Percentiles rank a stretch among this genome's conserved stretches.
Conservation (phyloP, 2,888 invertebrate species). For the Tipula helvola region DNA sequence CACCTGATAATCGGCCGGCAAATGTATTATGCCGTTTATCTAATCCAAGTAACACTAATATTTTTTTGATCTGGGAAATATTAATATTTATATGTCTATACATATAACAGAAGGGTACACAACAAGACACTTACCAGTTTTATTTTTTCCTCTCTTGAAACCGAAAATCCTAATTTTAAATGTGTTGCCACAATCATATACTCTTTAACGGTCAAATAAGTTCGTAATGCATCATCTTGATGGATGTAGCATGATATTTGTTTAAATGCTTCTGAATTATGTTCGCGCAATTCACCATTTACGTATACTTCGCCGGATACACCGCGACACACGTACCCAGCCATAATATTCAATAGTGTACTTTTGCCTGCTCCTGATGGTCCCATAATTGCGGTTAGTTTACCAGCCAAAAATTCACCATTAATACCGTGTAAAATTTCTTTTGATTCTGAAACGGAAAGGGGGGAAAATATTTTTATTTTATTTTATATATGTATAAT, state of each 20-base stretch:
- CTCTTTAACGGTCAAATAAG: slow-evolving; percentile 65
- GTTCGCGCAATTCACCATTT: slow-evolving; percentile 47
- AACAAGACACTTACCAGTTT: slow-evolving; percentile 45
- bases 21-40: slow-evolving; percentile 54
- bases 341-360: slow-evolving; percentile 77
- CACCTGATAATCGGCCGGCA: slow-evolving; percentile 66
- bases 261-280: slow-evolving; percentile 52
- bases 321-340: slow-evolving; percentile 75
- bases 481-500: background rate
- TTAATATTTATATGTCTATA: too few species aligned
- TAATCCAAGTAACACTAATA: slow-evolving; percentile 59
- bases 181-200: slow-evolving; percentile 73
- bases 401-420: slow-evolving; percentile 46
- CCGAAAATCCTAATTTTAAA: slow-evolving; percentile 62
- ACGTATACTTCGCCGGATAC: slow-evolving; percentile 58
- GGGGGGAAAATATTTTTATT: background rate
- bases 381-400: slow-evolving; percentile 51
- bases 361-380: slow-evolving; percentile 69
- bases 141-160: slow-evolving; percentile 52
- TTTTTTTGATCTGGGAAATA: slow-evolving; percentile 51
- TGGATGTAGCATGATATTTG: slow-evolving; percentile 76
- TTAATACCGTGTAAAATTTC: slow-evolving; percentile 47
- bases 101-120: background rate
- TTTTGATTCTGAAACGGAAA: slow-evolving; percentile 34
- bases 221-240: slow-evolving; percentile 65